These are phyloP conservation scores for Saxicola maurus DNA, from an alignment of 2,797 vertebrate species.

Conservation along the genomic window DNA sequence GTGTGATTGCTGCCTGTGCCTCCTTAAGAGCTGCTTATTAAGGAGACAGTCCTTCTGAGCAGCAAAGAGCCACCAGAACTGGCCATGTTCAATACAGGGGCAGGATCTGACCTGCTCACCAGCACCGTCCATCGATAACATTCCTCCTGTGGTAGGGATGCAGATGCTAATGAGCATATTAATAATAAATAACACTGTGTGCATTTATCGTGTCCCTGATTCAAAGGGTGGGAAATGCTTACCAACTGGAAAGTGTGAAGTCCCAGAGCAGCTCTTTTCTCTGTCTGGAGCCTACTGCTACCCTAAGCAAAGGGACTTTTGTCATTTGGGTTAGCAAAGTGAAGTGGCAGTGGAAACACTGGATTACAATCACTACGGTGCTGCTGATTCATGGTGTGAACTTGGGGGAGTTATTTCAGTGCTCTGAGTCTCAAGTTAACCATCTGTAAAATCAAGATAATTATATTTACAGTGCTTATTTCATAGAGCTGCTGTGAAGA, in stretches of 20 bases:
- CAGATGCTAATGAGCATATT: not conserved
- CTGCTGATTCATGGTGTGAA: slow-evolving; percentile 13
- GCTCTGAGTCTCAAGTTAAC: slow-evolving; percentile 47
- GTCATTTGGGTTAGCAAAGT: not conserved
- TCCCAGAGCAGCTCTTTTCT: not conserved
- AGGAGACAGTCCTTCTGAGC: not conserved
- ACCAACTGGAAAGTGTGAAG: not conserved
- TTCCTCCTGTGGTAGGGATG: not conserved
- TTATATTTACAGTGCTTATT: slow-evolving; percentile 54
- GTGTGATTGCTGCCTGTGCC: not conserved
- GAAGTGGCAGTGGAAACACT: not conserved
- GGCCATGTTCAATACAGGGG: not conserved
- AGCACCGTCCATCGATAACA: rapidly evolving
- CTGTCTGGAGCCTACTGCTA: not conserved
- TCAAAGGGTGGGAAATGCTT: not conserved
- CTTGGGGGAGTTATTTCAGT: slow-evolving; percentile 38
- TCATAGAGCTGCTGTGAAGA: slow-evolving; percentile 45
- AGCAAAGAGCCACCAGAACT: not conserved
- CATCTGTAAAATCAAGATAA: slow-evolving; percentile 57
- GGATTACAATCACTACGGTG: not conserved
- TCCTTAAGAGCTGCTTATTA: slow-evolving; percentile 19
- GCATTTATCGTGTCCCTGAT: not conserved
- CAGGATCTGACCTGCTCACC: not conserved
- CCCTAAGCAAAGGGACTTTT: not conserved
- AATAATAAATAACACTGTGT: not conserved